Evolutionary conservation across 2,797 vertebrate genomes (phyloP).

Genomic region (Todus mexicanus): DNA sequence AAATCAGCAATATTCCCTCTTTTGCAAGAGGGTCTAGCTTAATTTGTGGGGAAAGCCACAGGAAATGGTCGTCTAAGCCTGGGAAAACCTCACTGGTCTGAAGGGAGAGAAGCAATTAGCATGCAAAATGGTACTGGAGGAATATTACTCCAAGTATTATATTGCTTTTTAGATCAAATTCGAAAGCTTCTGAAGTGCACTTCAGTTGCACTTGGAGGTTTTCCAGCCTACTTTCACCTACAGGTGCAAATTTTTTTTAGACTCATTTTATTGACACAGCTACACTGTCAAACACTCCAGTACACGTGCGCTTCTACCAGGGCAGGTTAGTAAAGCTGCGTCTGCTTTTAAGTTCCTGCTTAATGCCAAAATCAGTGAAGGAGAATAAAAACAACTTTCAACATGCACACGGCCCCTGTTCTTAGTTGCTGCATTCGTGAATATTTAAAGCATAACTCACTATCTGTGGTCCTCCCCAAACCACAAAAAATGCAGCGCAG

Average conservation of each 20-base stretch:
- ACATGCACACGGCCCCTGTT: background rate
- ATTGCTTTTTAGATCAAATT: background rate
- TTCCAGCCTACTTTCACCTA: background rate
- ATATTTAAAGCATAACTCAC: background rate
- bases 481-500: background rate
- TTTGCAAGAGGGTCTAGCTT: background rate
- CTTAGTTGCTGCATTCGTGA: background rate
- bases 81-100: background rate
- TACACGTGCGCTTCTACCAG: background rate
- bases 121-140: background rate
- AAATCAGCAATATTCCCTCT: background rate
- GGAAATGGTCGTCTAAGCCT: background rate
- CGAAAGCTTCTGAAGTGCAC: background rate
- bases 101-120: background rate
- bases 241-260: background rate
- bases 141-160: background rate
- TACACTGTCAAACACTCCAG: background rate
- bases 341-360: background rate
- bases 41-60: background rate
- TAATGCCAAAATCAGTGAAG: background rate
- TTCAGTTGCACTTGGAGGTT: background rate
- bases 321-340: background rate
- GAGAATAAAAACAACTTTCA: background rate
- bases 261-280: background rate
- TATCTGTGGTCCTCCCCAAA: background rate